These are phyloP conservation scores for Pollachius pollachius DNA, from an alignment of 2,113 vertebrate genomes.

Conservation along the genomic window DNA sequence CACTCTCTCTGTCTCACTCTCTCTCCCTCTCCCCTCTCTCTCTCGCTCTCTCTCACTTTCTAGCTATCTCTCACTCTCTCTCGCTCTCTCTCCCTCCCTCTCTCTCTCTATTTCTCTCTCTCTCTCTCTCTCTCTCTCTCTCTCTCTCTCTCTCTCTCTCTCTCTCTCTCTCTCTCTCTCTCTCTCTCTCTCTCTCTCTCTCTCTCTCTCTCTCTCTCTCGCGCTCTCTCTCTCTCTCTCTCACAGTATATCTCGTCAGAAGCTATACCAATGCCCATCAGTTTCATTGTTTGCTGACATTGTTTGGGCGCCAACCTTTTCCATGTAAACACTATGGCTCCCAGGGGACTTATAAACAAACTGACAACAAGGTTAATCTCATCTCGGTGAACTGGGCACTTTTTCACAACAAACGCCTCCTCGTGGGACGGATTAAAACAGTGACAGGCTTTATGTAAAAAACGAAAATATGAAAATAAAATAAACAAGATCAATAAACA, in stretches of 20 bases:
- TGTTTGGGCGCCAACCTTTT: slow-evolving; percentile 49
- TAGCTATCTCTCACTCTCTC: no score
- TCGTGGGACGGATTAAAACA: slow-evolving; percentile 20
- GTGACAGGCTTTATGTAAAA: not conserved
- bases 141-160: not conserved
- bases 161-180: not conserved
- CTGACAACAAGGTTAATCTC: slow-evolving; percentile 25
- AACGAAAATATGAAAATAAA: no score
- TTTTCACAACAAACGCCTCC: slow-evolving; percentile 34
- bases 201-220: slow-evolving; percentile 3
- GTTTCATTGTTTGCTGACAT: slow-evolving; percentile 49
- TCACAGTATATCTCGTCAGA: slow-evolving; percentile 1
- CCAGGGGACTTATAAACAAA: slow-evolving; percentile 51
- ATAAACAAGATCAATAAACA: no score
- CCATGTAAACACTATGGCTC: slow-evolving; percentile 29
- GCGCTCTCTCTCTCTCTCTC: slow-evolving; percentile 3
- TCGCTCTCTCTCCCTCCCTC: not conserved
- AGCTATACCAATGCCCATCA: slow-evolving; percentile 29
- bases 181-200: slow-evolving; percentile 6
- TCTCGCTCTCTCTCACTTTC: no score
- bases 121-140: slow-evolving; percentile 11
- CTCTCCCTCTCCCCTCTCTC: no score
- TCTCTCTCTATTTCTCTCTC: not conserved
- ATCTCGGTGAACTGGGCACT: slow-evolving; percentile 22
- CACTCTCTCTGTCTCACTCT: not conserved